These are phyloP conservation scores for Gallirallus australis DNA, from an alignment of 2,797 vertebrate genomes.

Conservation along the genomic window DNA sequence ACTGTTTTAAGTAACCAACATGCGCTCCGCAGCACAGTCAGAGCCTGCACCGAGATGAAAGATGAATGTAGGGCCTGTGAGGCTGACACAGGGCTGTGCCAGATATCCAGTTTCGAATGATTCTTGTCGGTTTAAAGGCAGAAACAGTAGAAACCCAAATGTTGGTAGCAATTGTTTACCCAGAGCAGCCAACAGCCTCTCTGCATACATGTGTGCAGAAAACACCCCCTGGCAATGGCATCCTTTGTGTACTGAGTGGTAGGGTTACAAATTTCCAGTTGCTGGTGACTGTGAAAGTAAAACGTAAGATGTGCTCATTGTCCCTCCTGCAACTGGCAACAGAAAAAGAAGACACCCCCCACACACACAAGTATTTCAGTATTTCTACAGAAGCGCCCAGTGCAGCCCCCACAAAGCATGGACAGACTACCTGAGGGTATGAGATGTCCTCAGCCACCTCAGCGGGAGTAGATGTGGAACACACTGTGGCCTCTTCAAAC, in stretches of 20 bases:
- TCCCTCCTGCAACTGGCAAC: not conserved
- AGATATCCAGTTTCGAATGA: constrained; percentile 38
- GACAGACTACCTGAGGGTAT: not conserved
- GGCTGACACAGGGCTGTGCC: constrained; percentile 49
- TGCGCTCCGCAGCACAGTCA: constrained; percentile 37
- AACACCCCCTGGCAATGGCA: constrained; percentile 54
- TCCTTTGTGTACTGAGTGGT: constrained; percentile 13
- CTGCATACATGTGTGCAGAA: constrained; percentile 29
- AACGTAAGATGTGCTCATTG: not conserved
- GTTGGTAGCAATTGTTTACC: constrained; percentile 25
- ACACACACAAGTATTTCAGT: not conserved
- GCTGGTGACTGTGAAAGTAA: constrained; percentile 1
- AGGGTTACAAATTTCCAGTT: constrained; percentile 18
- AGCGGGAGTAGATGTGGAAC: not conserved
- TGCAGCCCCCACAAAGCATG: not conserved
- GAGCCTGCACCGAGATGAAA: constrained; percentile 42
- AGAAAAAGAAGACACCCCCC: not conserved
- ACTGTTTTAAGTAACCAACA: constrained; percentile 76
- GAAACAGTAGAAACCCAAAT: constrained; percentile 33
- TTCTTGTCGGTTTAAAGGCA: constrained; percentile 50
- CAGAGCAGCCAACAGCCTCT: constrained; percentile 42
- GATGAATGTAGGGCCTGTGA: constrained; percentile 31
- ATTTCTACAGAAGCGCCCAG: not conserved
- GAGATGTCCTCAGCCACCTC: not conserved
- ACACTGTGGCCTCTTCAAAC: not conserved